These are phyloP conservation scores for Embidobia sp. DNA, from an alignment of 2,888 invertebrate genomes.

Conservation along the genomic window DNA sequence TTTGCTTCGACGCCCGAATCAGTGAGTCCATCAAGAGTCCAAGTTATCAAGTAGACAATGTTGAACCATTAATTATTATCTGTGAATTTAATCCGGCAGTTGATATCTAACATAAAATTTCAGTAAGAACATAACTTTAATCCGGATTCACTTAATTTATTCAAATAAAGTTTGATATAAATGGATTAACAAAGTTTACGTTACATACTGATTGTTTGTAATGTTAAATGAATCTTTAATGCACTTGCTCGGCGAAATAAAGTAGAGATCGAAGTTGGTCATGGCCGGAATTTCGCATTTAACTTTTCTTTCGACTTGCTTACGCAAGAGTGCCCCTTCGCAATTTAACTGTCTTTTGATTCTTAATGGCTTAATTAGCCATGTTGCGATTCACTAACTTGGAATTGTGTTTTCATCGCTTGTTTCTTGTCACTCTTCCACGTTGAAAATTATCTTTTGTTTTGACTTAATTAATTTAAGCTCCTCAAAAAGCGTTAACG, in stretches of 20 bases:
- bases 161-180: conserved; percentile 28
- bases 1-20: not conserved
- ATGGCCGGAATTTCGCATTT: conserved; percentile 16
- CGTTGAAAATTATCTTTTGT: conserved; percentile 9
- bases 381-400: conserved; percentile 17
- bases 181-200: conserved; percentile 36
- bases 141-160: conserved; percentile 30
- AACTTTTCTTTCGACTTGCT: conserved; percentile 15
- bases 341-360: conserved; percentile 38
- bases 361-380: conserved; percentile 39
- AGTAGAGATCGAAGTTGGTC: conserved; percentile 28
- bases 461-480: conserved; percentile 20
- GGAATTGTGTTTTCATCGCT: conserved; percentile 15
- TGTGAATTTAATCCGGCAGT: conserved; percentile 26
- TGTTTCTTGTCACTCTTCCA: conserved; percentile 2
- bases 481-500: not conserved
- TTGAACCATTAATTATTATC: conserved; percentile 42
- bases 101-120: conserved; percentile 16
- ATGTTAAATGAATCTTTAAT: conserved; percentile 42
- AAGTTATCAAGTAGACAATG: conserved; percentile 11
- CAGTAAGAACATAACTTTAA: conserved; percentile 24
- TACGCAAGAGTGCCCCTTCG: conserved; percentile 3
- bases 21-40: conserved; percentile 12
- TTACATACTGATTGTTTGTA: conserved; percentile 47
- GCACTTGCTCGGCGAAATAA: conserved; percentile 26